phyloP scores from a whole-genome alignment of 2,888 invertebrate species.

The Hirtodrosophila histrioides region DNA sequence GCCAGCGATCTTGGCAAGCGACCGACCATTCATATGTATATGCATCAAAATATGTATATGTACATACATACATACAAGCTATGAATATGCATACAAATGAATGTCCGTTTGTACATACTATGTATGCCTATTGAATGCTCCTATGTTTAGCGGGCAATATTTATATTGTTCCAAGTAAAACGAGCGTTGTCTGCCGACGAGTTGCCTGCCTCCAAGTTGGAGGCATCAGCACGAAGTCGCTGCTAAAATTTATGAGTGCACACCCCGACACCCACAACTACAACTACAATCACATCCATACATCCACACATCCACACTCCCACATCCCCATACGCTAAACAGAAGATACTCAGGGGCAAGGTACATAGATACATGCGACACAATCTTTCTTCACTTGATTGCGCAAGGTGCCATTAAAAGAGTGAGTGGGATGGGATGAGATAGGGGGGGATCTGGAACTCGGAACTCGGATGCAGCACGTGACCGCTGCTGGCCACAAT shows the following conservation, averaged over 20 bases:
- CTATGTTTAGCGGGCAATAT: constrained; percentile 30
- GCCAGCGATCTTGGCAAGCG: constrained; percentile 69
- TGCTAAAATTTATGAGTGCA: constrained; percentile 55
- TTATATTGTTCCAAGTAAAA: constrained; percentile 45
- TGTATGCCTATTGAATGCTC: constrained; percentile 9
- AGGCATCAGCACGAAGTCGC: constrained; percentile 17
- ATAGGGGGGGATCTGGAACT: constrained; percentile 52
- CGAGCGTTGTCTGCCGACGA: constrained; percentile 10
- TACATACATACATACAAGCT: background rate
- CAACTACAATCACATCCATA: background rate
- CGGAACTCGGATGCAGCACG: constrained; percentile 56
- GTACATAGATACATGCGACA: constrained; percentile 44
- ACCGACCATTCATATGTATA: constrained; percentile 39
- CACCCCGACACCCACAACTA: background rate
- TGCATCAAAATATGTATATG: constrained; percentile 9
- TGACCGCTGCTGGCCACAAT: constrained; percentile 51
- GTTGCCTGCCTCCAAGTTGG: constrained; percentile 7
- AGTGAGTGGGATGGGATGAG: constrained; percentile 4
- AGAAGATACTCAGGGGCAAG: constrained; percentile 4
- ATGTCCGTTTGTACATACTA: background rate
- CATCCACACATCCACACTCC: too few species aligned
- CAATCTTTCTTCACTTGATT: constrained; percentile 51
- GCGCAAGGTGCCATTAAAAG: constrained; percentile 54
- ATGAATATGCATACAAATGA: constrained; percentile 11
- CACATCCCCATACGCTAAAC: constrained; percentile 18